phyloP scores from a whole-genome alignment of 2,113 vertebrate species.

The Eonycteris spelaea region DNA sequence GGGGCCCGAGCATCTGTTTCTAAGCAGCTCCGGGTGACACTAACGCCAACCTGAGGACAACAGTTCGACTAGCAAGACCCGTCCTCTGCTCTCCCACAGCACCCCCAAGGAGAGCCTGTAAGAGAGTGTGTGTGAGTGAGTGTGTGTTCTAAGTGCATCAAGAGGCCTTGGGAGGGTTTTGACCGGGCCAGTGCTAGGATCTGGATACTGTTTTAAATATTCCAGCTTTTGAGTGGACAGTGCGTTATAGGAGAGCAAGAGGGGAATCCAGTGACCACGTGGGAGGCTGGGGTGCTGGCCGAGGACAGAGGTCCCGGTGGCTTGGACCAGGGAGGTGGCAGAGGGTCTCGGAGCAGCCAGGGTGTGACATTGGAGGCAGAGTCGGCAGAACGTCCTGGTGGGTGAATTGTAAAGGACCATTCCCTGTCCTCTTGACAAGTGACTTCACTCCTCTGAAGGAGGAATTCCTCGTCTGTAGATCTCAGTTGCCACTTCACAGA shows the following conservation, averaged over 20 bases:
- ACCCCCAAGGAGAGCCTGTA: no score
- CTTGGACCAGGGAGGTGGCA: background rate
- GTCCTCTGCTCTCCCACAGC: background rate
- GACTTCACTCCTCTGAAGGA: background rate
- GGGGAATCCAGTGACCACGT: fast-evolving
- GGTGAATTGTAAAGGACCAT: background rate
- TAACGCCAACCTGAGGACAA: background rate
- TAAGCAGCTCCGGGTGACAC: background rate
- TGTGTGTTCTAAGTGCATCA: background rate
- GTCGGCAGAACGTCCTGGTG: background rate
- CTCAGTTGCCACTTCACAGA: background rate
- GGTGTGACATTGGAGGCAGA: no score
- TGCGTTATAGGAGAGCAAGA: background rate
- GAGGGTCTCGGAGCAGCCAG: background rate
- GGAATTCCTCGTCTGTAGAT: background rate
- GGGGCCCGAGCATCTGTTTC: background rate
- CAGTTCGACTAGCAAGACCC: background rate
- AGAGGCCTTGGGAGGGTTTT: background rate
- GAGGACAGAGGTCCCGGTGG: background rate
- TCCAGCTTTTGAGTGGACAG: background rate
- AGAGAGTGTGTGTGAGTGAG: background rate
- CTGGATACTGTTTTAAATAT: background rate
- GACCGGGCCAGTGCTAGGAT: background rate
- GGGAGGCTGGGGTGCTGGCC: background rate
- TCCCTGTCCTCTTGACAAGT: background rate